These are phyloP conservation scores for Adelphocoris suturalis DNA, from an alignment of 2,888 invertebrate species.

Conservation along the genomic window DNA sequence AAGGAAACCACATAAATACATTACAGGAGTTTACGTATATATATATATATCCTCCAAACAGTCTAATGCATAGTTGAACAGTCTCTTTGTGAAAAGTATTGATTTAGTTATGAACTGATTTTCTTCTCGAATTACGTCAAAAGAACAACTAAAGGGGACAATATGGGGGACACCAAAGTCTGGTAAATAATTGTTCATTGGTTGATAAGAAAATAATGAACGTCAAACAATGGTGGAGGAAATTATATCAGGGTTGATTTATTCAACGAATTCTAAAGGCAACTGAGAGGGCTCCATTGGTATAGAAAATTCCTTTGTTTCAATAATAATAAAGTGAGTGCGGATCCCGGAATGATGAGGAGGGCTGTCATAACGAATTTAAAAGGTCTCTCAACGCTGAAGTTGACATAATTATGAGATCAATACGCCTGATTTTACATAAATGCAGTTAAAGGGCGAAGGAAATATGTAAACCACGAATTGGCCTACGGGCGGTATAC, in stretches of 20 bases:
- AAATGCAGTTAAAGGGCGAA: neutral
- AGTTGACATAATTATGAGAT: neutral
- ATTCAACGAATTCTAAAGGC: neutral
- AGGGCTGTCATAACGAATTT: conserved; percentile 10
- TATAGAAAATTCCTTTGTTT: conserved; percentile 18
- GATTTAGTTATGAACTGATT: neutral
- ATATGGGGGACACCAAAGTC: too few relatives aligned
- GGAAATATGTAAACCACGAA: neutral
- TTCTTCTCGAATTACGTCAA: neutral
- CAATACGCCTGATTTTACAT: neutral
- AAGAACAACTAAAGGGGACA: neutral
- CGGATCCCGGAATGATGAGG: neutral
- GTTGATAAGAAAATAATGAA: conserved; percentile 12
- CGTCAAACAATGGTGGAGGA: neutral
- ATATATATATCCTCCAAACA: too few relatives aligned
- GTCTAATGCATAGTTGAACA: too few relatives aligned
- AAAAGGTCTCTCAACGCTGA: neutral
- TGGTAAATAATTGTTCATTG: neutral
- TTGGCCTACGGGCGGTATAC: too few relatives aligned
- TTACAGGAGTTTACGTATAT: too few relatives aligned
- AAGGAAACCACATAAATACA: too few relatives aligned
- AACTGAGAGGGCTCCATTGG: neutral
- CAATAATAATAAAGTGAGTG: neutral
- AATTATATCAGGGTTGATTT: neutral
- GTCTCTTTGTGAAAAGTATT: too few relatives aligned